Base-by-base conservation (phyloP, 2,888 invertebrate genomes). In the Julus scanicus region DNA sequence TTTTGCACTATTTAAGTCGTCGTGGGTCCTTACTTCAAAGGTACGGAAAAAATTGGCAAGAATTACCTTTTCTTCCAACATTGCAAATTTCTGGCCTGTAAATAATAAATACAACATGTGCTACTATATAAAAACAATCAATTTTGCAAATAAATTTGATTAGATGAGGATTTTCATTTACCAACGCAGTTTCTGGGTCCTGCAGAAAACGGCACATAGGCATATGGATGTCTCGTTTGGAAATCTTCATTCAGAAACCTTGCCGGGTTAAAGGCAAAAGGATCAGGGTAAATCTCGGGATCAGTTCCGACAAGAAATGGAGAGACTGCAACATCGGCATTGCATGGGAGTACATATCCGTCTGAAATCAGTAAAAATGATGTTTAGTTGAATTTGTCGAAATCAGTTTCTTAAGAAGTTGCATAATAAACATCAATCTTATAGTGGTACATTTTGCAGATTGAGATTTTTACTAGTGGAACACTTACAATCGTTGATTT, bases 201-300 rank as follows among this genome's bases (percentile, higher is more conserved):
- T 0, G 93, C 93, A 49, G 93, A 93, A 88, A 93, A 93, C 0
- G 93, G 93, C 0, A 93, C 91, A 90, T 91, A 93, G 0, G 92
- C 90, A 88, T 91, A 93, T 4, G 91, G 91, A 90, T 97, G 96
- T 89, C 97, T n/a, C n/a, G n/a, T 94, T 86, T 95, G 95, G 89
- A 95, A 95, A 90, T 94, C 95, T 90, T 95, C 94, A 0, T 96
- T 95, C 89, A 95, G 91, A 92, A 96, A 96, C 89, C 96, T 92
- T 87, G 97, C 97, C 1, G 97, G 97, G 93, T 97, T 94, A 91
- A 96, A 97, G 89, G 93, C 94, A 83, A 94, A 93, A 0, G 96
- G 95, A 89, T 95, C 93, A 0, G 94, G 93, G 92, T 94, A 96
- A 87, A 48, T 5, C 2, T 39, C 17, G 17, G 88, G 83, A 83